Evolutionary conservation across 2,888 invertebrate genomes (phyloP), one percentile per base, ranked within the genome.

Genomic region (Amphimallon solstitiale): DNA sequence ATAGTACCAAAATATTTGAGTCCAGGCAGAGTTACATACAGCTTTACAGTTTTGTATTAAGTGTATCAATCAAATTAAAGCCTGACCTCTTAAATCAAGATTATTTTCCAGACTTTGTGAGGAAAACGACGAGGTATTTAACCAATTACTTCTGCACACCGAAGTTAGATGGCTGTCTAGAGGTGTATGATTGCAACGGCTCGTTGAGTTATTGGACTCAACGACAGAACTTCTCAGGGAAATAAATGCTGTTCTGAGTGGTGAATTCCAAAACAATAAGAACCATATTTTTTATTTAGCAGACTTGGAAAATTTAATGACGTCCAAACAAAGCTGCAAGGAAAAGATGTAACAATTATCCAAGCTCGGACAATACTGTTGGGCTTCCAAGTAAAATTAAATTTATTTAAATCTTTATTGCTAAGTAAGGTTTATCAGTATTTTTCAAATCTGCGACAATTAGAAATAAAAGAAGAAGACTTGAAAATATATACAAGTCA

Each of bases 81-180:
- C 17, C 17, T 5, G 12, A 17, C 17, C 48, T 19, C 21, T 48
- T 17, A 48, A 48, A 17, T 19, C 15, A 48, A 48, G 48, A 48
- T 48, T 48, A 48, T 48, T 48, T 48, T 3, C 48, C 21, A 15
- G 12, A 48, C 48, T 48, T 48, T 48, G 15, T 15, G 48, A 48
- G 52, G 15, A 52, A 52, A 52, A 21, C 21, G 34, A 52, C 21
- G 34, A 52, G 21, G 52, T 19, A 15, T 52, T 19, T 52, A 52
- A 52, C 21, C 48, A 19, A 17, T 48, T 48, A 48, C 3, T 48
- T 17, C 48, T 48, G 15, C 15, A 48, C 21, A 48, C 48, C 15
- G 48, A 48, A 19, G 48, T 48, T 17, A 19, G 23, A 23, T 23
- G 23, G 23, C 5, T 23, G 23, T 23, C 23, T 23, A 23, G 23